Conservation (phyloP, 2,113 vertebrate genomes). For the Acrocephalus kingi region DNA sequence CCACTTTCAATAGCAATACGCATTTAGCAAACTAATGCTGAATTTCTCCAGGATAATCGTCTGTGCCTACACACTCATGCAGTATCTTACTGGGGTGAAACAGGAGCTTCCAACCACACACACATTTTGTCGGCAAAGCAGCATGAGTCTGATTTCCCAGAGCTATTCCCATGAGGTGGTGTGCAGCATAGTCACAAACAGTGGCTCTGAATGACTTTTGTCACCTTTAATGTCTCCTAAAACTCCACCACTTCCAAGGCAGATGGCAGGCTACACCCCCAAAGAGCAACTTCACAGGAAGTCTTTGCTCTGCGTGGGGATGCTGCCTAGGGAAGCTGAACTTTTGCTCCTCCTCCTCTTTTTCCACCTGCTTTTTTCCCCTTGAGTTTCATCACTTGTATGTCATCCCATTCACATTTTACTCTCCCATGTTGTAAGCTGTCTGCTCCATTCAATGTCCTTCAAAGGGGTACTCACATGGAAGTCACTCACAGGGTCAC, state of each 20-base stretch:
- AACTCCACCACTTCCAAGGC: slow-evolving; percentile 15
- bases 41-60: background rate
- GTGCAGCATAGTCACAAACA: background rate
- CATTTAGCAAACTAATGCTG: background rate
- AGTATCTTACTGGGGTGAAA: background rate
- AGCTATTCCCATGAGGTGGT: slow-evolving; percentile 27
- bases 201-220: slow-evolving; percentile 32
- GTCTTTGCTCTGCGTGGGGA: slow-evolving; percentile 38
- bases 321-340: slow-evolving; percentile 12
- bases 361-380: slow-evolving; percentile 41
- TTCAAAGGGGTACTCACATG: background rate
- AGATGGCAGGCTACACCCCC: slow-evolving; percentile 55
- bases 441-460: slow-evolving; percentile 22
- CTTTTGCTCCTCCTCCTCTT: slow-evolving; percentile 12
- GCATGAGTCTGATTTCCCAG: background rate
- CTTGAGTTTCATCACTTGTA: slow-evolving; percentile 27
- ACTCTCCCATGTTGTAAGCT: background rate
- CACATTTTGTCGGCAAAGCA: background rate
- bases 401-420: slow-evolving; percentile 45
- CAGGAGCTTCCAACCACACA: background rate
- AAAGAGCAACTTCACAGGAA: slow-evolving; percentile 51
- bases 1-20: background rate
- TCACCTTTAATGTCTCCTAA: slow-evolving; percentile 44
- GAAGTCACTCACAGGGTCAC: background rate
- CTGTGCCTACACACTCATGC: background rate